Conservation (phyloP, 2,113 vertebrate species). For the Leucosticte australis region DNA sequence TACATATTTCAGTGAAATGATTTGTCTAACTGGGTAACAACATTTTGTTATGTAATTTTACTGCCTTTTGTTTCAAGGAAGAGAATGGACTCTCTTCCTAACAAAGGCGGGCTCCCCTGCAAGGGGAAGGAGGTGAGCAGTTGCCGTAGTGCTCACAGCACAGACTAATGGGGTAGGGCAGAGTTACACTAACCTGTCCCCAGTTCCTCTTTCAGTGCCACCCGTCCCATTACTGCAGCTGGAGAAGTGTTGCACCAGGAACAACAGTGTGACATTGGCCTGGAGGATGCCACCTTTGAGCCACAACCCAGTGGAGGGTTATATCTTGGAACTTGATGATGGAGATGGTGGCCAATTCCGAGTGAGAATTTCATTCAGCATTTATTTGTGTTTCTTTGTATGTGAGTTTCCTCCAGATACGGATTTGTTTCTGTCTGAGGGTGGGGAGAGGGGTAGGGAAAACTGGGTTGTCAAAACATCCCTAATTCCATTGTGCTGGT, state of each 20-base stretch:
- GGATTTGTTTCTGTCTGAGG: neutral
- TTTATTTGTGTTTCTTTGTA: slow-evolving; percentile 43
- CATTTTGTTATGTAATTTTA: neutral
- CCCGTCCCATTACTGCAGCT: slow-evolving; percentile 89
- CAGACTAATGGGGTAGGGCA: neutral
- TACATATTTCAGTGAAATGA: neutral
- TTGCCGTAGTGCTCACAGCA: neutral
- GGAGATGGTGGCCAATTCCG: slow-evolving; percentile 94
- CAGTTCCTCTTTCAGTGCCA: slow-evolving; percentile 82
- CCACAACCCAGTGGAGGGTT: slow-evolving; percentile 86
- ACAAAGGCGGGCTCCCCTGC: fast-evolving
- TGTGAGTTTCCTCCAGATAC: neutral
- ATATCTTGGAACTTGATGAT: slow-evolving; percentile 96
- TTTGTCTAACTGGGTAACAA: neutral
- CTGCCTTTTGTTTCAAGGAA: neutral
- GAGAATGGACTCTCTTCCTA: neutral
- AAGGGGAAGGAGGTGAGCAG: neutral
- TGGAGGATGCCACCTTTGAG: slow-evolving; percentile 87
- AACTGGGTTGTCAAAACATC: neutral
- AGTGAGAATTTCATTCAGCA: slow-evolving; percentile 76
- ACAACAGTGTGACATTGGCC: slow-evolving; percentile 96
- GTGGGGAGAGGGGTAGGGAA: neutral
- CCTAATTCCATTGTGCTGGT: neutral
- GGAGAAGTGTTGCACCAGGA: slow-evolving; percentile 94
- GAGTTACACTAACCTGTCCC: slow-evolving; percentile 66